phyloP scores from a whole-genome alignment of 2,113 vertebrate genomes.

The Stercorarius parasiticus region DNA sequence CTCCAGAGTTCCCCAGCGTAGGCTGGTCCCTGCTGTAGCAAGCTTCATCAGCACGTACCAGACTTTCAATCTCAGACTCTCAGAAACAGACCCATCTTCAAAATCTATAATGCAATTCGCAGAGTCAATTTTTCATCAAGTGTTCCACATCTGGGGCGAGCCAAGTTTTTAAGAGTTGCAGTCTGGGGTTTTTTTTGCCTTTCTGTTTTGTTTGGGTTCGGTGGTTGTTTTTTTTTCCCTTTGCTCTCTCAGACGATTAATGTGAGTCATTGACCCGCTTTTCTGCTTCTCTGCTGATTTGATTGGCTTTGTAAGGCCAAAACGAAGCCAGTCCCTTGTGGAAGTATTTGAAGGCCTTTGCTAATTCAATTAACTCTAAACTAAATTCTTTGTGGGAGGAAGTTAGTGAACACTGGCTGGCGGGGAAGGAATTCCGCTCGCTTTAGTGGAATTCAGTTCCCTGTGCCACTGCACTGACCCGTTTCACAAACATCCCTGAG shows the following conservation, averaged over 20 bases:
- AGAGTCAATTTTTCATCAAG: constrained; percentile 59
- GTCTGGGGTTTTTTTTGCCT: background rate
- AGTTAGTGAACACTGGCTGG: background rate
- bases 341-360: constrained; percentile 23
- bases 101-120: constrained; percentile 35
- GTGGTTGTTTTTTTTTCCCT: background rate
- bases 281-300: constrained; percentile 39
- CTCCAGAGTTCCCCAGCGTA: rapidly evolving
- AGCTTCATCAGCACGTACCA: background rate
- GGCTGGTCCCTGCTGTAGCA: background rate
- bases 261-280: constrained; percentile 27
- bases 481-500: background rate
- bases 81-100: constrained; percentile 26
- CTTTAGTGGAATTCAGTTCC: background rate
- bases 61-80: background rate
- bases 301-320: constrained; percentile 15
- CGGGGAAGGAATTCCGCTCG: background rate
- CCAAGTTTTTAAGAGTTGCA: constrained; percentile 27
- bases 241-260: constrained; percentile 33
- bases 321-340: background rate
- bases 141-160: background rate
- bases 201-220: background rate
- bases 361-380: constrained; percentile 52
- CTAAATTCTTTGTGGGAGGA: constrained; percentile 6
- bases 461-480: background rate